Conservation (phyloP, 2,888 invertebrate genomes). For the Prenolepis imparis region DNA sequence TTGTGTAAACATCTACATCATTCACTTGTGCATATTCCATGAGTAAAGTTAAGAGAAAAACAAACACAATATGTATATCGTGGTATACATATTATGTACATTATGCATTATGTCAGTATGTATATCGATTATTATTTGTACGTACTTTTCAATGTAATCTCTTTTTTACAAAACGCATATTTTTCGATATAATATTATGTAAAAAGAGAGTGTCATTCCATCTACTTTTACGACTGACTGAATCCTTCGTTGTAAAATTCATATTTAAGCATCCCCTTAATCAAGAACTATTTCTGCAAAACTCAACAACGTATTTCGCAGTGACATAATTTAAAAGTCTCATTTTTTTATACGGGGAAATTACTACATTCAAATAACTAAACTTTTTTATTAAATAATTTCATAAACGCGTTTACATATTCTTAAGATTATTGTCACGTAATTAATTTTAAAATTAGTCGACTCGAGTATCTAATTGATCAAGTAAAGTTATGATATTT, state of each 20-base stretch:
- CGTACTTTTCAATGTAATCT: conserved; percentile 67
- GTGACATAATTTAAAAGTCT: not conserved
- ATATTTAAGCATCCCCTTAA: too few species aligned
- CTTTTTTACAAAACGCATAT: conserved; percentile 36
- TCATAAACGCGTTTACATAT: not conserved
- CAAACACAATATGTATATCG: not conserved
- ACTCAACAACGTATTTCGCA: not conserved
- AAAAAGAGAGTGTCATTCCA: conserved; percentile 4
- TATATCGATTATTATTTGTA: conserved; percentile 56
- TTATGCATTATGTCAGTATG: too few species aligned
- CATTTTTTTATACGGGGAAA: not conserved
- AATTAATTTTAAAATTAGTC: conserved; percentile 9
- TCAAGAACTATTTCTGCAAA: not conserved
- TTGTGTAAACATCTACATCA: conserved; percentile 29
- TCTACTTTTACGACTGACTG: not conserved
- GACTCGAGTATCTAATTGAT: not conserved
- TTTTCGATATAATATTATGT: conserved; percentile 38
- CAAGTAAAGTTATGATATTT: not conserved
- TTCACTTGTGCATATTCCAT: conserved; percentile 27
- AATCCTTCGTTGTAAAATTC: not conserved
- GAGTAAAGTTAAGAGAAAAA: not conserved
- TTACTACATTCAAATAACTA: not conserved
- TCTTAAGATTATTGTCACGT: not conserved
- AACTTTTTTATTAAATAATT: not conserved
- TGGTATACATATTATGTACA: not conserved